Conservation (phyloP, 2,113 vertebrate genomes). For the Dryoscopus gambensis region DNA sequence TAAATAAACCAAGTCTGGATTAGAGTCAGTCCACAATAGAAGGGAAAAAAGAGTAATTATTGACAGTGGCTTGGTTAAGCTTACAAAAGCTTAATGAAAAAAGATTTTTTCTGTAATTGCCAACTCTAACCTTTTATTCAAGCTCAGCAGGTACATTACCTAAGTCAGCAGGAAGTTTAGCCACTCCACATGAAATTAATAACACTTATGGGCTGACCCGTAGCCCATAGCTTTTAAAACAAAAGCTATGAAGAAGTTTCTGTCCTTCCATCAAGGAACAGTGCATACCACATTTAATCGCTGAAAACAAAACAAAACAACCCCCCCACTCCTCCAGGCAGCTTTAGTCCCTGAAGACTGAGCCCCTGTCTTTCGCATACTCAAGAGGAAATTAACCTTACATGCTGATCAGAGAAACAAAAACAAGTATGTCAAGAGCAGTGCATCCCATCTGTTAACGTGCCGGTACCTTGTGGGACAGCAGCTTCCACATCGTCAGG, state of each 20-base stretch:
- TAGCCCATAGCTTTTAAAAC: not conserved
- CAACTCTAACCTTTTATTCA: constrained; percentile 53
- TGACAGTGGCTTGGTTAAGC: constrained; percentile 38
- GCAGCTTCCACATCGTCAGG: not conserved
- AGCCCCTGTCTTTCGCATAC: not conserved
- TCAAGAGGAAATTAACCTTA: constrained; percentile 8
- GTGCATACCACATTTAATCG: not conserved
- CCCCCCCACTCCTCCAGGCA: not conserved
- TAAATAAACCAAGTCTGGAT: constrained; percentile 7
- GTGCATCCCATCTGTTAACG: not conserved
- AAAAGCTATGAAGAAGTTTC: not conserved
- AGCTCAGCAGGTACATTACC: constrained; percentile 31
- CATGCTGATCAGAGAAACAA: not conserved
- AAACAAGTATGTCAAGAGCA: not conserved
- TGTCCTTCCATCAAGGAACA: not conserved
- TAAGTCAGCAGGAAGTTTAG: constrained; percentile 50
- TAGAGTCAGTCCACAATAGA: not conserved
- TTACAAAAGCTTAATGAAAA: constrained; percentile 45
- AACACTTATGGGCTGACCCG: constrained; percentile 4
- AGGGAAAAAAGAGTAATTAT: constrained; percentile 9
- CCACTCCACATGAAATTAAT: constrained; percentile 38
- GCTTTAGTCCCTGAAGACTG: not conserved
- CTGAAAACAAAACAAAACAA: not conserved
- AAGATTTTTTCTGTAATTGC: constrained; percentile 37
- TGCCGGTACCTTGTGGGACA: accelerated